Conservation (phyloP, 2,113 vertebrate genomes). For the Aspiorhynchus laticeps region DNA sequence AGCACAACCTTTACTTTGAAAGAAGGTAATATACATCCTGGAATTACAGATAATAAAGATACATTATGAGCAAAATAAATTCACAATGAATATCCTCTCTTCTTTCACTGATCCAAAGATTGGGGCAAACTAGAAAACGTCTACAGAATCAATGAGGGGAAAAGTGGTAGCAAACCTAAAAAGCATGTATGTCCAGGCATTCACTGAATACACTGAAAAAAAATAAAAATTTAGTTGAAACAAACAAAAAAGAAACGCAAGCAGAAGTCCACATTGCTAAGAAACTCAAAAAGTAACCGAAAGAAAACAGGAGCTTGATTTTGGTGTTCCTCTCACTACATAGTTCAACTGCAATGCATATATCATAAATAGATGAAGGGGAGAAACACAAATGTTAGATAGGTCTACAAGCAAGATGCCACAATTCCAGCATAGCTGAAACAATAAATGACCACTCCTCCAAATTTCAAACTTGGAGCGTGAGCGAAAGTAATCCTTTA, state of each 20-base stretch:
- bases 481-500: slow-evolving; percentile 62
- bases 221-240: slow-evolving; percentile 43
- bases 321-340: slow-evolving; percentile 68
- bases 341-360: slow-evolving; percentile 77
- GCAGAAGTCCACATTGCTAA: slow-evolving; percentile 74
- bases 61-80: slow-evolving; percentile 80
- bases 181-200: slow-evolving; percentile 64
- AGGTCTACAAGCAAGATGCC: slow-evolving; percentile 73
- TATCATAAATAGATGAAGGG: slow-evolving; percentile 80
- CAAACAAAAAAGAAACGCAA: slow-evolving; percentile 60
- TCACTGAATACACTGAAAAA: slow-evolving; percentile 74
- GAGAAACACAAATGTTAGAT: slow-evolving; percentile 61
- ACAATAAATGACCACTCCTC: slow-evolving; percentile 66
- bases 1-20: slow-evolving; percentile 82
- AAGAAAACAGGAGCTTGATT: slow-evolving; percentile 49
- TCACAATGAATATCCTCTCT: slow-evolving; percentile 76
- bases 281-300: slow-evolving; percentile 62
- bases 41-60: slow-evolving; percentile 82
- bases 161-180: slow-evolving; percentile 75
- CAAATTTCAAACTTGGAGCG: slow-evolving; percentile 64
- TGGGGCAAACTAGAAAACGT: slow-evolving; percentile 68
- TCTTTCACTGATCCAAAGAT: slow-evolving; percentile 70
- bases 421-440: slow-evolving; percentile 78
- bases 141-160: slow-evolving; percentile 74
- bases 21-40: slow-evolving; percentile 84